phyloP scores from a whole-genome alignment of 2,797 vertebrate species.

The Megaceryle alcyon region DNA sequence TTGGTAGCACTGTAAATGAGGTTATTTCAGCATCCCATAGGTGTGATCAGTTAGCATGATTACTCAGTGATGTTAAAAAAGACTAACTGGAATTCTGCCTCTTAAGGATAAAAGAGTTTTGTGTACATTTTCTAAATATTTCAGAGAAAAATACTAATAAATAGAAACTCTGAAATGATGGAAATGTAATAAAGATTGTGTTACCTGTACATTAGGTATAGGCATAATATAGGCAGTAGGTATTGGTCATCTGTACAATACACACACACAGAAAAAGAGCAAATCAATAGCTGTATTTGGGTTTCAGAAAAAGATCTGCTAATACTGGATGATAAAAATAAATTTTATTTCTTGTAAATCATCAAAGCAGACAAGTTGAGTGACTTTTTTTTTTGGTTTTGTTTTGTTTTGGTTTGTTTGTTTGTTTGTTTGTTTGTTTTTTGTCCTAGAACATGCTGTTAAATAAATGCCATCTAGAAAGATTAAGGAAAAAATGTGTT shows the following conservation, averaged over 20 bases:
- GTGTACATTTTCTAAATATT: background rate
- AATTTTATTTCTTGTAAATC: background rate
- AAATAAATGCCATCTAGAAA: background rate
- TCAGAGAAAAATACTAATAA: background rate
- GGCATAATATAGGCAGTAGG: no score
- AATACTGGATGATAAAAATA: background rate
- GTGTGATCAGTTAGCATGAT: background rate
- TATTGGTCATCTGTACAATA: background rate
- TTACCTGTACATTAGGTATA: background rate
- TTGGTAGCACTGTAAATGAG: background rate
- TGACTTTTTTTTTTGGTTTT: no score
- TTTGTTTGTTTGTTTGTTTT: background rate
- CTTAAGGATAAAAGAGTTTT: background rate
- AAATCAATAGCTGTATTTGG: background rate
- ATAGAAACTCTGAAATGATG: background rate
- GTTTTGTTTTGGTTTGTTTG: no score
- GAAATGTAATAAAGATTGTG: background rate
- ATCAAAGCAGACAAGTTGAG: background rate
- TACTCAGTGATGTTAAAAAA: background rate
- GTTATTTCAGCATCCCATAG: background rate
- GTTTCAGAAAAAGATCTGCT: background rate
- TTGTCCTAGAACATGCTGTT: background rate
- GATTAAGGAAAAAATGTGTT: background rate
- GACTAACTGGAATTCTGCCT: background rate
- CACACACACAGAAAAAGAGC: background rate